A percentile compares a stretch with the other conserved stretches of the same genome.
Evolutionary conservation across 2,113 vertebrate genomes (phyloP).

Genomic region (Bos indicus): DNA sequence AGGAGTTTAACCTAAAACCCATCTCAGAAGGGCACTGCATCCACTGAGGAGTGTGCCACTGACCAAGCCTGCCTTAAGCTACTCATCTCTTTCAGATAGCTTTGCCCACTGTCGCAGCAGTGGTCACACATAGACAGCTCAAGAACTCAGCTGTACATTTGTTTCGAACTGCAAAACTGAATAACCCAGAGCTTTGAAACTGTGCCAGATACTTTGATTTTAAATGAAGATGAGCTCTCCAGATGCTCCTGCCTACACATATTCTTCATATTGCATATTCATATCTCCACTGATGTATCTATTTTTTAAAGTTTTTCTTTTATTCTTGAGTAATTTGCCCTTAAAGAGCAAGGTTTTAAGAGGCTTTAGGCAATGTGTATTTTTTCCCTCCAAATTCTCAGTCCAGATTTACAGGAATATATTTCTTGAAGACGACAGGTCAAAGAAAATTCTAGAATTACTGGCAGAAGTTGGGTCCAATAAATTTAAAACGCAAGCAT

Average conservation of each 20-base stretch:
- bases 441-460: slow-evolving; percentile 21
- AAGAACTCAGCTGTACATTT: background rate
- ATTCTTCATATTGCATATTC: background rate
- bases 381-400: background rate
- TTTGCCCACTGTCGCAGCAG: background rate
- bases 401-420: background rate
- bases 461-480: background rate
- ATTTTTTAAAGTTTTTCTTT: background rate
- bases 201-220: background rate
- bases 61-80: background rate
- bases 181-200: background rate
- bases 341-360: background rate
- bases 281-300: background rate
- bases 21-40: background rate
- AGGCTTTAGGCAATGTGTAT: background rate
- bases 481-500: background rate
- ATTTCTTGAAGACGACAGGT: background rate
- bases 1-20: background rate
- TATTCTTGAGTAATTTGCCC: background rate
- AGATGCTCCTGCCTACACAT: background rate
- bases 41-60: background rate
- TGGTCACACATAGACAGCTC: background rate
- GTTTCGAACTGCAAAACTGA: background rate
- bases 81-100: background rate
- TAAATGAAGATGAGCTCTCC: background rate